Evolutionary conservation across 2,113 vertebrate species (phyloP), one percentile per base, ranked within the genome.

Genomic region (Heterotis niloticus): DNA sequence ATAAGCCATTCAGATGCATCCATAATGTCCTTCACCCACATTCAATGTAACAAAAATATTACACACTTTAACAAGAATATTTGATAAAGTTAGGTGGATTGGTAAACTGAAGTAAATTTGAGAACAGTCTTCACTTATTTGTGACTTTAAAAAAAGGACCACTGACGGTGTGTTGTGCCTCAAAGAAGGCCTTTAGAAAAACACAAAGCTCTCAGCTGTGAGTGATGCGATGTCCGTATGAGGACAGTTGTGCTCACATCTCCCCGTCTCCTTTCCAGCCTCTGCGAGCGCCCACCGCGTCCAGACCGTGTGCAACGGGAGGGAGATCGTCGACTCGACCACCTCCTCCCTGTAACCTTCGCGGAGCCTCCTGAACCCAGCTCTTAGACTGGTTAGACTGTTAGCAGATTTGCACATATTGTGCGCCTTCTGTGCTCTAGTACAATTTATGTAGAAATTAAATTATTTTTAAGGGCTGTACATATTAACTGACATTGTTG

Each of bases 391-490:
- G 94, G 83, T 90, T 81, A 85, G 96, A 96, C 94, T 95, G 94
- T 96, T 97, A 96, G 93, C 89, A 81, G 87, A 91, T 86, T 89
- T 91, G 91, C 89, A 91, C 91, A 89, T 79, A 89, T 89, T 91
- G 86, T 90, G 92, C 91, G 85, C 82, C 80, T 86, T 85, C 78
- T 89, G 85, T 87, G 89, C 86, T 86, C 84, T 92, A 91, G 94
- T 91, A 90, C 89, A 90, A 92, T 92, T 94, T 91, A 94, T 92
- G 91, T 92, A 98, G 95, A 96, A 94, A 95, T 92, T 95, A 94
- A 96, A 97, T 96, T 98, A 98, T 99, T 99, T 98, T 97, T 94
- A 95, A 98, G 96, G 94, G 93, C 85, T 96, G 95, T 98, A 98
- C 91, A 96, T 95, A 96, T 92, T 87, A 95, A 91, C 90, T 85